Conservation (phyloP, 2,113 vertebrate genomes). For the Aepyceros melampus region DNA sequence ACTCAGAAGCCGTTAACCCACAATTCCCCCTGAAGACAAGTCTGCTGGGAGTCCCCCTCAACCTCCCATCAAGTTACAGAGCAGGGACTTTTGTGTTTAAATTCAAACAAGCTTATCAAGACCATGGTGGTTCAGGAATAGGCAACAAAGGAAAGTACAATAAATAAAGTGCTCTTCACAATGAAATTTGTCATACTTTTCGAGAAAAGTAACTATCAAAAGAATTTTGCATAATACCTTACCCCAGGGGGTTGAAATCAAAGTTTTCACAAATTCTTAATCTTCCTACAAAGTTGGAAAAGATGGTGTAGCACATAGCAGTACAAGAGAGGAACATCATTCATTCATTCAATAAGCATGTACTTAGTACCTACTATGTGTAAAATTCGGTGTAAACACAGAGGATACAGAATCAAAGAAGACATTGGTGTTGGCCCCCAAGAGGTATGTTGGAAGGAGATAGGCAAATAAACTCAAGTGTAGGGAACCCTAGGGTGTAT, state of each 20-base stretch:
- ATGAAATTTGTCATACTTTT: constrained; percentile 50
- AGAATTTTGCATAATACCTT: constrained; percentile 40
- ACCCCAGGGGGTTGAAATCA: constrained; percentile 41
- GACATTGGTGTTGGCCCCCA: not conserved
- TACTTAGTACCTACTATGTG: not conserved
- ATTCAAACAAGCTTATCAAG: constrained; percentile 60
- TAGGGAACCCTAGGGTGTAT: not conserved
- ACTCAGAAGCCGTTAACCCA: constrained; percentile 12
- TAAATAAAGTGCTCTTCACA: constrained; percentile 49
- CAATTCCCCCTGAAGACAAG: not conserved
- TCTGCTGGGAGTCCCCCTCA: not conserved
- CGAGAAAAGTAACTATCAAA: constrained; percentile 55
- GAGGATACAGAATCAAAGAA: constrained; percentile 16
- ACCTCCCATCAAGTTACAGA: not conserved
- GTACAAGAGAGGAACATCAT: not conserved
- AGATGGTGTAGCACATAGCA: not conserved
- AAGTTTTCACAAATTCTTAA: constrained; percentile 55
- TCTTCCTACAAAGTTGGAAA: constrained; percentile 18
- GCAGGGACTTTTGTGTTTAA: constrained; percentile 35
- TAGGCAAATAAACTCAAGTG: not conserved
- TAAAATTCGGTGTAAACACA: not conserved
- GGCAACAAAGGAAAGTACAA: constrained; percentile 48
- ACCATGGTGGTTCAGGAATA: constrained; percentile 25
- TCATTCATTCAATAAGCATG: not conserved
- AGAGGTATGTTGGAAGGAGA: not conserved